Conservation (phyloP, 2,113 vertebrate genomes). For the Coracopsis vasa region DNA sequence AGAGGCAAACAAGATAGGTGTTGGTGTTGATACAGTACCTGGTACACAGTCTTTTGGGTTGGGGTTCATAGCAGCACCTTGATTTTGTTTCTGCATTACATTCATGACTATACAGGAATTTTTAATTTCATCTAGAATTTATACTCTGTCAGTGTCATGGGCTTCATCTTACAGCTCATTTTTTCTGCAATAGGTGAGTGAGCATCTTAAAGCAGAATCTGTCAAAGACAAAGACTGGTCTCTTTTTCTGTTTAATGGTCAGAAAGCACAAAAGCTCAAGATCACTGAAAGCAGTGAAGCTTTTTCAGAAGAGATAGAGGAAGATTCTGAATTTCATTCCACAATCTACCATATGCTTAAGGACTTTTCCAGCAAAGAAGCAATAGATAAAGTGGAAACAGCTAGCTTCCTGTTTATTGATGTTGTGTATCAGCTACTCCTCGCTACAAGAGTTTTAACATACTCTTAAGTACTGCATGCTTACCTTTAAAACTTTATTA, state of each 20-base stretch:
- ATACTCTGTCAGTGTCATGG: background rate
- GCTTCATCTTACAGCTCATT: background rate
- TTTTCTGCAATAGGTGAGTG: conserved; percentile 73
- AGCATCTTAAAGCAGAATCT: conserved; percentile 52
- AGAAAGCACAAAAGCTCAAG: conserved; percentile 78
- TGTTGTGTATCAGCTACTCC: conserved; percentile 79
- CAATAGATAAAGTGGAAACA: conserved; percentile 20
- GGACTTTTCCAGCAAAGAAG: conserved; percentile 72
- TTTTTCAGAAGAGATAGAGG: conserved; percentile 77
- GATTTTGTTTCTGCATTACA: background rate
- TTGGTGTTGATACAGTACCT: background rate
- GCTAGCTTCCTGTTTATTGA: conserved; percentile 70
- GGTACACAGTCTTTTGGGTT: background rate
- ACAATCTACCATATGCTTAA: conserved; percentile 87
- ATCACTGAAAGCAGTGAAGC: conserved; percentile 74
- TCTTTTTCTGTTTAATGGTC: conserved; percentile 79
- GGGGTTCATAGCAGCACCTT: background rate
- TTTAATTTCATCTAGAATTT: background rate
- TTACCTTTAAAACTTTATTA: conserved; percentile 42
- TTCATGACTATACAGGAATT: background rate
- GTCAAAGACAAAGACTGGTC: conserved; percentile 58
- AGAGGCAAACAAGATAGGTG: background rate
- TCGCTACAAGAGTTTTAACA: conserved; percentile 78
- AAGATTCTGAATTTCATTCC: conserved; percentile 84
- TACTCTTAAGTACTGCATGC: conserved; percentile 58